These are phyloP conservation scores for Pseudorectes ferrugineus DNA, from an alignment of 2,113 vertebrate species.

Conservation along the genomic window DNA sequence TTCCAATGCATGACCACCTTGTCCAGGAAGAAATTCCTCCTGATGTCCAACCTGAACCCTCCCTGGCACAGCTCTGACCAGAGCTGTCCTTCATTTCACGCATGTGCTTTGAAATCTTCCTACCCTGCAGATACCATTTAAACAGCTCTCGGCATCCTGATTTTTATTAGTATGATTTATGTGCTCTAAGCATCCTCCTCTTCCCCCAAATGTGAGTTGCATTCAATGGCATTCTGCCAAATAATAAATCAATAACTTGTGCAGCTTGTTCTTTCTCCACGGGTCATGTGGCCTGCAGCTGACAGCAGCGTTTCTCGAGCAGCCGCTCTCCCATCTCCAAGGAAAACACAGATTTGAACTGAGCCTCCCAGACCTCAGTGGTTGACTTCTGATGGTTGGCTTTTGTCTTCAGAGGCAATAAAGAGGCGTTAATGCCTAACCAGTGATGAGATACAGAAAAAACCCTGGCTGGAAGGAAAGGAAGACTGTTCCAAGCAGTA, in stretches of 20 bases:
- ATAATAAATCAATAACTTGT: slow-evolving; percentile 1
- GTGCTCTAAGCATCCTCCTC: background rate
- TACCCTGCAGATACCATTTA: background rate
- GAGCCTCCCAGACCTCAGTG: background rate
- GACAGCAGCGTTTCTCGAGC: background rate
- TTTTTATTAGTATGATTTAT: background rate
- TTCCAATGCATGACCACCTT: background rate
- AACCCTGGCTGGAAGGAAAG: background rate
- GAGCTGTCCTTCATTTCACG: background rate
- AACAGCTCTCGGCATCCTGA: background rate
- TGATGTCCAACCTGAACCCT: background rate
- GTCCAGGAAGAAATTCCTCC: background rate
- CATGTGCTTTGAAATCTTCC: background rate
- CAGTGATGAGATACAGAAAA: background rate
- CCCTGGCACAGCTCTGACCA: background rate
- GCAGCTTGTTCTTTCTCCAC: background rate
- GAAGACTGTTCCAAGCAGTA: background rate
- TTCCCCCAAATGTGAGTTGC: background rate
- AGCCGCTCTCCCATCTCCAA: background rate
- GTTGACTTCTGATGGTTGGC: background rate
- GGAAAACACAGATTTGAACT: background rate
- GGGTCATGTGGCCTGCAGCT: background rate
- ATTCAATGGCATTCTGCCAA: background rate
- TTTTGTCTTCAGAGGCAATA: background rate
- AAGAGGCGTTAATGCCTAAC: accelerated